phyloP scores from a whole-genome alignment of 2,113 vertebrate species.

The Bolborhynchus lineola region DNA sequence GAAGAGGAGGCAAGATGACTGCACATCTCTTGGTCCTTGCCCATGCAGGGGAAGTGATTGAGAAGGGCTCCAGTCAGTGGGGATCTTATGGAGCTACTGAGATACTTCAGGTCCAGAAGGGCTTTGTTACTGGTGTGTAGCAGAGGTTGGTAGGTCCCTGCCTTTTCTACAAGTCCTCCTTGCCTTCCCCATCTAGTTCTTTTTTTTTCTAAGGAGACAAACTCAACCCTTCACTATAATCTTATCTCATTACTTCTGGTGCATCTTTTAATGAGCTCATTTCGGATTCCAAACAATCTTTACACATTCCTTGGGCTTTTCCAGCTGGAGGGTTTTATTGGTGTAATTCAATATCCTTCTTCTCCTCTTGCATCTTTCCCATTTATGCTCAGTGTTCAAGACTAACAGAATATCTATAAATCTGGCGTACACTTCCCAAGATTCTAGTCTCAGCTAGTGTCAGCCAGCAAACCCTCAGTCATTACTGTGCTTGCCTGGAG shows the following conservation, averaged over 20 bases:
- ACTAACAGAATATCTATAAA: background rate
- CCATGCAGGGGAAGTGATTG: background rate
- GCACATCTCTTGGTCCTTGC: background rate
- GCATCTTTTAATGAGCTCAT: background rate
- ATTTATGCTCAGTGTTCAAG: background rate
- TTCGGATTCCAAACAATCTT: background rate
- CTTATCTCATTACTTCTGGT: background rate
- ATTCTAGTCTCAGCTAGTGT: background rate
- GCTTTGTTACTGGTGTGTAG: background rate
- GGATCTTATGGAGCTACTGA: background rate
- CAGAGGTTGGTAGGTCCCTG: background rate
- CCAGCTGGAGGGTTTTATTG: background rate
- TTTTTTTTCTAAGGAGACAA: background rate
- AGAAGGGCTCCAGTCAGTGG: background rate
- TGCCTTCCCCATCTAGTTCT: background rate
- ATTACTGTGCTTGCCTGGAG: rapidly evolving
- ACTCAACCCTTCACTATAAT: background rate
- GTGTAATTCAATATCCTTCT: background rate
- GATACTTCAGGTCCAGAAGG: background rate
- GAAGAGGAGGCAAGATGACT: background rate
- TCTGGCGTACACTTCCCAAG: background rate
- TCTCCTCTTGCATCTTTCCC: background rate
- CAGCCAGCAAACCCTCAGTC: background rate
- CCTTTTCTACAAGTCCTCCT: background rate
- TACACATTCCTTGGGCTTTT: slow-evolving; percentile 1